Conservation (phyloP, 2,797 vertebrate species). For the Rhadinocentrus ornatus region DNA sequence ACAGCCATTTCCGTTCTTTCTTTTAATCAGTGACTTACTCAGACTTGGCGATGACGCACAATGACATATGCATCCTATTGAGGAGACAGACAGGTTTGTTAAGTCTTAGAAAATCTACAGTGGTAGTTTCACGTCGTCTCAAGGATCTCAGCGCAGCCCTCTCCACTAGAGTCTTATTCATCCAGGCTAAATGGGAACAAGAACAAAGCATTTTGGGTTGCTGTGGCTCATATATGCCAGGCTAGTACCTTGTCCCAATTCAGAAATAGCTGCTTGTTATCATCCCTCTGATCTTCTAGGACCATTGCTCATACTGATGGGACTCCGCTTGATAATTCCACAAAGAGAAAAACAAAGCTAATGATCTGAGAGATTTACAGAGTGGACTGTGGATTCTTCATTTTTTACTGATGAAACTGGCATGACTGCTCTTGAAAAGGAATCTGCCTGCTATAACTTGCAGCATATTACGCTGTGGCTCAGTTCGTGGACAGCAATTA, state of each 20-base stretch:
- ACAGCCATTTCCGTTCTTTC: conserved; percentile 1
- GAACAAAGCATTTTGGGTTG: conserved; percentile 62
- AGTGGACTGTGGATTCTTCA: conserved; percentile 40
- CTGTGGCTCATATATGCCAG: conserved; percentile 31
- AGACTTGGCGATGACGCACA: conserved; percentile 34
- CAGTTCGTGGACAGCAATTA: not conserved
- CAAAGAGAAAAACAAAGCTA: conserved; percentile 65
- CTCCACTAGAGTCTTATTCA: conserved; percentile 28
- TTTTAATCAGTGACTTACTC: conserved; percentile 51
- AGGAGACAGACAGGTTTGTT: conserved; percentile 33
- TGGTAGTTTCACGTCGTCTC: conserved; percentile 32
- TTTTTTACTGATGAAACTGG: conserved; percentile 44
- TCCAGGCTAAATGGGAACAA: conserved; percentile 53
- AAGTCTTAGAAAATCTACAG: conserved; percentile 27
- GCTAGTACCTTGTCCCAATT: conserved; percentile 61
- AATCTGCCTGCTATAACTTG: conserved; percentile 17
- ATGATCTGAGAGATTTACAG: conserved; percentile 66
- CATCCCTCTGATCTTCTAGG: conserved; percentile 76
- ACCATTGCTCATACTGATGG: conserved; percentile 61
- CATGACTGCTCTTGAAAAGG: conserved; percentile 45
- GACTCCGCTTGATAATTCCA: conserved; percentile 59
- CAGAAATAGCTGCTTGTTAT: conserved; percentile 78
- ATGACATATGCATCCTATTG: conserved; percentile 28
- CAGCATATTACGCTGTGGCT: conserved; percentile 4
- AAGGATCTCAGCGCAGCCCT: conserved; percentile 10